Conservation (phyloP, 2,888 invertebrate genomes). For the Nipponacmea schrenckii region DNA sequence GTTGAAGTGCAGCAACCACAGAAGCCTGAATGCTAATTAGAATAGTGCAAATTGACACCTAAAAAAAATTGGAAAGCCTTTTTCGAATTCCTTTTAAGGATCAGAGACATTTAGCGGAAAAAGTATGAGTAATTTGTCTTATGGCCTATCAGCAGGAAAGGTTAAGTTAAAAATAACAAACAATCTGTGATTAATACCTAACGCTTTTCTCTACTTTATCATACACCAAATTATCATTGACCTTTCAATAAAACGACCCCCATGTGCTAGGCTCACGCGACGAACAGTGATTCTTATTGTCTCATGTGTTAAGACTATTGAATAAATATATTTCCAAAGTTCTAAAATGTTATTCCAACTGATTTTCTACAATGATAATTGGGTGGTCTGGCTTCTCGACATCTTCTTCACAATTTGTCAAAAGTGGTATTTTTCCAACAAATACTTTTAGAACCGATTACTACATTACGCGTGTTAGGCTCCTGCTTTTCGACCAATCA, state of each 20-base stretch:
- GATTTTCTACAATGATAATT: not conserved
- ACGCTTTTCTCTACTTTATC: not conserved
- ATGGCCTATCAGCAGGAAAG: no score
- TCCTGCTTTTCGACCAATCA: not conserved
- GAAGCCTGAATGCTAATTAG: no score
- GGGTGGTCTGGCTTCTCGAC: not conserved
- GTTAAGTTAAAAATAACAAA: no score
- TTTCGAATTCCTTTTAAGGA: no score
- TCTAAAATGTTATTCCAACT: not conserved
- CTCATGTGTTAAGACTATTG: not conserved
- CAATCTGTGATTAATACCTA: no score
- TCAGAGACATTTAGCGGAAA: no score
- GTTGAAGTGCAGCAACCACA: no score
- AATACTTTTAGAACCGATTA: not conserved
- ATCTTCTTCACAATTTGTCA: slow-evolving; percentile 2
- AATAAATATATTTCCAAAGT: not conserved
- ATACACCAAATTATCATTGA: not conserved
- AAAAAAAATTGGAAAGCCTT: no score
- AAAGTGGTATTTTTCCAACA: slow-evolving; percentile 5
- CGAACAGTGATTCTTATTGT: not conserved
- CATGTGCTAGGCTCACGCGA: not conserved
- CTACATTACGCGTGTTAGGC: not conserved
- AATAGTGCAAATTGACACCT: no score
- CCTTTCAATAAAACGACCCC: not conserved
- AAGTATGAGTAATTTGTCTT: no score